These are phyloP conservation scores for Saguinus imperator DNA, from an alignment of 2,113 vertebrate genomes.

Conservation along the genomic window DNA sequence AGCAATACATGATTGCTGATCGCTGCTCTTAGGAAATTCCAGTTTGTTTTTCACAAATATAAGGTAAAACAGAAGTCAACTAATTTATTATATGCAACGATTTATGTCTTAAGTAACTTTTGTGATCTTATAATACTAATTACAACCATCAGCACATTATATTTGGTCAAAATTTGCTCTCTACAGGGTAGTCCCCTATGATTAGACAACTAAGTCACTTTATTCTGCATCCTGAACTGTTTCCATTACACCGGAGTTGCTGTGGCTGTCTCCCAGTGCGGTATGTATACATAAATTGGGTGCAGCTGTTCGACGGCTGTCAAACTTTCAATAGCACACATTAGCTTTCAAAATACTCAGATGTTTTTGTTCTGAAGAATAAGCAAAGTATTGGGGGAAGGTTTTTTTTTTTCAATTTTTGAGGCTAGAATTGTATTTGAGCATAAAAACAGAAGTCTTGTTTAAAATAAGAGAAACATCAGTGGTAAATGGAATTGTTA, in stretches of 20 bases:
- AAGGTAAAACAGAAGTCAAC: neutral
- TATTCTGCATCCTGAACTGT: neutral
- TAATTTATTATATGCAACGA: neutral
- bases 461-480: too few species aligned
- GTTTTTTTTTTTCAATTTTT: neutral
- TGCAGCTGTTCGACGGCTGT: neutral
- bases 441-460: neutral
- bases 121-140: neutral
- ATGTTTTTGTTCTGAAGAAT: neutral
- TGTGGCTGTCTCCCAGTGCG: neutral
- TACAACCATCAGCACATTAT: neutral
- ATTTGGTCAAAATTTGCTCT: neutral
- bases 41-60: neutral
- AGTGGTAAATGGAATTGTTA: too few species aligned
- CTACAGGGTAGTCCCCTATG: too few species aligned
- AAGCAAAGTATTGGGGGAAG: neutral
- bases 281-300: neutral
- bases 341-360: neutral
- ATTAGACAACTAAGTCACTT: neutral
- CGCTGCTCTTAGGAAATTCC: neutral
- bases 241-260: neutral
- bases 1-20: neutral
- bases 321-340: neutral
- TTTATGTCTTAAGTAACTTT: neutral
- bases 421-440: slow-evolving; percentile 10